phyloP scores from a whole-genome alignment of 2,113 vertebrate genomes.

The Cebidichthys violaceus region DNA sequence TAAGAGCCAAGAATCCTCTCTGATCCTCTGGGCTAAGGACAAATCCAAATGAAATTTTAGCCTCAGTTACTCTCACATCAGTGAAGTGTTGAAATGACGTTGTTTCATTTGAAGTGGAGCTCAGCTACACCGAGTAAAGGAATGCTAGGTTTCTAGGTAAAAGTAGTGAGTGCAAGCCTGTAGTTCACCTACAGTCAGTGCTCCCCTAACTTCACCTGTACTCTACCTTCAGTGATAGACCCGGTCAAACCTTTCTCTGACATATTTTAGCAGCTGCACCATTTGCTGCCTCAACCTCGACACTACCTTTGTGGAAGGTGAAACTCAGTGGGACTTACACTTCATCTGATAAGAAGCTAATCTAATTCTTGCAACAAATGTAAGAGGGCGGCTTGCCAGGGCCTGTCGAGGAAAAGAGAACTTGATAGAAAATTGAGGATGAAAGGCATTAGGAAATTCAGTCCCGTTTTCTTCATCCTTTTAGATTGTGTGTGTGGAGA shows the following conservation, averaged over 20 bases:
- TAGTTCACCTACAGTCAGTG: neutral
- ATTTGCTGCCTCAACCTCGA: conserved; percentile 26
- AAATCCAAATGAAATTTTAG: conserved; percentile 44
- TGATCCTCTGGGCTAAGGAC: conserved; percentile 33
- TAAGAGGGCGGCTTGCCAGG: conserved; percentile 44
- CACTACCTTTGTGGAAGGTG: conserved; percentile 28
- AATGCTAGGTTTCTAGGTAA: conserved; percentile 4
- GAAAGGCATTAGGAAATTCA: conserved; percentile 51
- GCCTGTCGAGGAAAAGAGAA: conserved; percentile 39
- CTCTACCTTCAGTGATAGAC: conserved; percentile 16
- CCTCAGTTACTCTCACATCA: conserved; percentile 1
- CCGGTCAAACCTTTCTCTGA: conserved; percentile 44
- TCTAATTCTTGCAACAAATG: conserved; percentile 65
- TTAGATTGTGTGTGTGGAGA: conserved; percentile 30
- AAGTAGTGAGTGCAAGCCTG: neutral
- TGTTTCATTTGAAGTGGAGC: conserved; percentile 18
- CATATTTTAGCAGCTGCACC: conserved; percentile 49
- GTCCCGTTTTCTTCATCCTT: conserved; percentile 43
- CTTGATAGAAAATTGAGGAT: conserved; percentile 42
- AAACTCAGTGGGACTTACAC: conserved; percentile 23
- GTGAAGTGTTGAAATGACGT: conserved; percentile 28
- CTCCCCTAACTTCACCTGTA: neutral
- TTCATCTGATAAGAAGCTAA: conserved; percentile 71
- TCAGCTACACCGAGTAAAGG: neutral
- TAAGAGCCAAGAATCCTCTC: conserved; percentile 42